phyloP scores from a whole-genome alignment of 2,888 invertebrate genomes.

The Scaptomyza parva region DNA sequence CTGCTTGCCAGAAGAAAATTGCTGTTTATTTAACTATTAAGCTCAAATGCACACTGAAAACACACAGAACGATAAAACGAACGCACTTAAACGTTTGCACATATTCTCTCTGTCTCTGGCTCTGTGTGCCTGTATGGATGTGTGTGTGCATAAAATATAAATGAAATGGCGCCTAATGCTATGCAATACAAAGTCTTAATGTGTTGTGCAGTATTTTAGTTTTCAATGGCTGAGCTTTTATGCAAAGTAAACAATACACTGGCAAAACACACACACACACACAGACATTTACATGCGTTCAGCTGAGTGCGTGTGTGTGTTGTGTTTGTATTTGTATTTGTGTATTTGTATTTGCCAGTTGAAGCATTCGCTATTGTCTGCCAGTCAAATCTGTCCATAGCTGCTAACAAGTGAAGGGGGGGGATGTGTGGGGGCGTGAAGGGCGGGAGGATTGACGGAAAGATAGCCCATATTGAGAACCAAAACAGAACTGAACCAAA shows the following conservation, averaged over 20 bases:
- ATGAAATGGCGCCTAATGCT: constrained; percentile 75
- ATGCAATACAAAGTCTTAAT: constrained; percentile 73
- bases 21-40: constrained; percentile 79
- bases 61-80: constrained; percentile 49
- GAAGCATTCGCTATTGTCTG: constrained; percentile 77
- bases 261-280: constrained; percentile 27
- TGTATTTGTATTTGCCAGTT: constrained; percentile 75
- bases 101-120: not conserved
- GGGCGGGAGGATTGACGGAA: not conserved
- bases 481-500: constrained; percentile 1
- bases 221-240: constrained; percentile 79
- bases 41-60: constrained; percentile 67
- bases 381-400: constrained; percentile 37
- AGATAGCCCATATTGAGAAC: constrained; percentile 10
- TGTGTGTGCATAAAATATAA: constrained; percentile 76
- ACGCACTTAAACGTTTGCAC: constrained; percentile 34
- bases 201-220: constrained; percentile 79
- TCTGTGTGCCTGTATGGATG: constrained; percentile 14
- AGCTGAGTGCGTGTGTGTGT: constrained; percentile 37
- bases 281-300: constrained; percentile 27
- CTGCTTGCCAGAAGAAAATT: constrained; percentile 62
- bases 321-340: constrained; percentile 60
- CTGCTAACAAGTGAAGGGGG: not conserved
- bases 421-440: not conserved
- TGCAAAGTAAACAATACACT: constrained; percentile 71